phyloP scores from a whole-genome alignment of 2,797 vertebrate genomes.

The Orientallactaga sibirica region DNA sequence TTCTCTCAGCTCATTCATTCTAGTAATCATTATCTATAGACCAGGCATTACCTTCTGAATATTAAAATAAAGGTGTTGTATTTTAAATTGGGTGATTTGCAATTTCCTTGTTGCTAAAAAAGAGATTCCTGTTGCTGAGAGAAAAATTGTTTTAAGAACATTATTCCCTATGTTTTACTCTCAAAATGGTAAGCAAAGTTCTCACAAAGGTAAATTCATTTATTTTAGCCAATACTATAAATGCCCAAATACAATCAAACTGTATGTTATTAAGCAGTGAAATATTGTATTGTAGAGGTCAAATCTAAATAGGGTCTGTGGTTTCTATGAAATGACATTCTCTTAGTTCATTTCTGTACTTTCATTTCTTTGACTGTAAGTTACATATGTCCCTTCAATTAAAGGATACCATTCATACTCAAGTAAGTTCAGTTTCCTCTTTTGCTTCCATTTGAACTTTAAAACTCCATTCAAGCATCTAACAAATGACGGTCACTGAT shows the following conservation, averaged over 20 bases:
- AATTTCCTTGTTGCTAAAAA: slow-evolving; percentile 51
- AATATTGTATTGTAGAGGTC: background rate
- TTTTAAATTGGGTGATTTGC: slow-evolving; percentile 16
- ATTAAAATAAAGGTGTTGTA: background rate
- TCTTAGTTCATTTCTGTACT: background rate
- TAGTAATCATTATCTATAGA: background rate
- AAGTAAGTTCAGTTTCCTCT: slow-evolving; percentile 3
- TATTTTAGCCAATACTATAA: slow-evolving; percentile 28
- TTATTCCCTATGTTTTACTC: slow-evolving; percentile 25
- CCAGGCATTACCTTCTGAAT: background rate
- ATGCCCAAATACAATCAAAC: slow-evolving; percentile 1
- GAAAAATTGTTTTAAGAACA: slow-evolving; percentile 51
- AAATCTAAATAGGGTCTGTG: background rate
- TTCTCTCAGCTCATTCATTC: background rate
- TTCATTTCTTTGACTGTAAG: slow-evolving; percentile 39
- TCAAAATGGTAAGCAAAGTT: slow-evolving; percentile 17
- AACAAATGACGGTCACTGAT: background rate
- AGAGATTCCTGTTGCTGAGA: slow-evolving; percentile 32
- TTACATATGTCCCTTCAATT: background rate
- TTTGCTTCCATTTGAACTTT: slow-evolving; percentile 4
- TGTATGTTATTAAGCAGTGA: slow-evolving; percentile 29
- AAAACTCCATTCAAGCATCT: slow-evolving; percentile 5
- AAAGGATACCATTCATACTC: background rate
- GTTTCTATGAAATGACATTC: slow-evolving; percentile 19
- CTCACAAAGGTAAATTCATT: slow-evolving; percentile 46